Base-by-base conservation (phyloP, 2,888 invertebrate genomes). In the Melieria omissa region DNA sequence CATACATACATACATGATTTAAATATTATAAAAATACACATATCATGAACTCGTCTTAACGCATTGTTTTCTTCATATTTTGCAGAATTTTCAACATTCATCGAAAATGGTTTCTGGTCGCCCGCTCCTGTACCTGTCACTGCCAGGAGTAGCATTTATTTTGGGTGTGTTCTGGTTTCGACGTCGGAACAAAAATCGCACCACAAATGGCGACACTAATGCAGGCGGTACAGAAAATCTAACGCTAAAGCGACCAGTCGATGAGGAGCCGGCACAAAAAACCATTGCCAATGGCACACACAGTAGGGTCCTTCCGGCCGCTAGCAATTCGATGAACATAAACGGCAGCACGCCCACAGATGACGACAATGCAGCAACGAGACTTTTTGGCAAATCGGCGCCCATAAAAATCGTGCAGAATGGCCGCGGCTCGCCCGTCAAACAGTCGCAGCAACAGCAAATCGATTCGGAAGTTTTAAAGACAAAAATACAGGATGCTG, bases 141-240 rank as follows among this genome's bases (percentile, higher is more conserved):
- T 94, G 81, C 94, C 94, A 85, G 92, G 93, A 82, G 90, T 94
- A 88, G 93, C 93, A 82, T 90, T 93, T 82, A 89, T 94, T 83
- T 89, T 94, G 87, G 93, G 93, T 81, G 91, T 94, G 86, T 91
- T 85, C 80, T 95, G 94, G 94, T 93, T 92, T 91, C 92, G 91
- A 88, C 93, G 92, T 89, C 93, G 91, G 89, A 91, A 86, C 81
- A 86, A 92, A 88, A 84, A 81, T 78, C 81, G 82, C 76, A 71
- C 80, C 79, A 81, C 81, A 73, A 80, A 79, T 74, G 80, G 78
- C 70, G 83, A 80, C 65, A 78, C 75, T 71, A 68, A 63, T 70
- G 71, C 42, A 67, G 73, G 67, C 64, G 75, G 76, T 61, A 76
- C 74, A n/a, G 73, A 74, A n/a, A 45, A 54, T 14, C 46, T 58